Percentiles rank a stretch among this genome's conserved stretches.
Evolutionary conservation across 2,797 vertebrate genomes (phyloP).

Genomic region (Xerus rutilus): DNA sequence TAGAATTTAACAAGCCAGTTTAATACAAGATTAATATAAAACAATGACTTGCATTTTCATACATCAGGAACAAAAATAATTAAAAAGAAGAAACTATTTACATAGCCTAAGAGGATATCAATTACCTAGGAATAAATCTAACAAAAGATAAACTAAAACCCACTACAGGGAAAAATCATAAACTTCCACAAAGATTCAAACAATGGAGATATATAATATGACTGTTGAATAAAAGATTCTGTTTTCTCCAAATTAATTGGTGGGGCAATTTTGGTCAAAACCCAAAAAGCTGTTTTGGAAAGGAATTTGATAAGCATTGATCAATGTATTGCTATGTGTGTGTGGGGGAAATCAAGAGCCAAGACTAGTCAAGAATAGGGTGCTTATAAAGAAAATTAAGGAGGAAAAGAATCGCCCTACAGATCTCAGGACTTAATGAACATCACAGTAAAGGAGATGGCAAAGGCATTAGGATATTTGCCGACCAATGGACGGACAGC

Average conservation of each 20-base stretch:
- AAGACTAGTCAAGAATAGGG: neutral
- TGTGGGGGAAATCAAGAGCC: neutral
- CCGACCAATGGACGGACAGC: neutral
- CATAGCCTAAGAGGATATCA: neutral
- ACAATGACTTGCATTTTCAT: conserved; percentile 46
- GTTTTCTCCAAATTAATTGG: conserved; percentile 20
- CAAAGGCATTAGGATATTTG: neutral
- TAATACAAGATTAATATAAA: conserved; percentile 45
- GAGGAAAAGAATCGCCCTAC: neutral
- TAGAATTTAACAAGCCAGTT: conserved; percentile 37
- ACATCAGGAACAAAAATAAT: conserved; percentile 59
- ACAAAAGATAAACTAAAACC: conserved; percentile 51
- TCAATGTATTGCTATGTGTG: neutral
- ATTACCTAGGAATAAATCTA: conserved; percentile 50
- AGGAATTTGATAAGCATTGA: conserved; percentile 2
- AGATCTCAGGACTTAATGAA: neutral
- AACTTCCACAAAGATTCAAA: conserved; percentile 38
- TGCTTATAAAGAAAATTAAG: neutral
- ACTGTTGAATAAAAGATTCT: neutral
- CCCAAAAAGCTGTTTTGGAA: conserved; percentile 9
- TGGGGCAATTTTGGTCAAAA: conserved; percentile 39
- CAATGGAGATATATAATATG: neutral
- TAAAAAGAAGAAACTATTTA: conserved; percentile 45
- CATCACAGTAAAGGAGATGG: neutral
- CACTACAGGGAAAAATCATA: conserved; percentile 3